phyloP scores from a whole-genome alignment of 1,140 invertebrate genomes.

The Belonocnema kinseyi region DNA sequence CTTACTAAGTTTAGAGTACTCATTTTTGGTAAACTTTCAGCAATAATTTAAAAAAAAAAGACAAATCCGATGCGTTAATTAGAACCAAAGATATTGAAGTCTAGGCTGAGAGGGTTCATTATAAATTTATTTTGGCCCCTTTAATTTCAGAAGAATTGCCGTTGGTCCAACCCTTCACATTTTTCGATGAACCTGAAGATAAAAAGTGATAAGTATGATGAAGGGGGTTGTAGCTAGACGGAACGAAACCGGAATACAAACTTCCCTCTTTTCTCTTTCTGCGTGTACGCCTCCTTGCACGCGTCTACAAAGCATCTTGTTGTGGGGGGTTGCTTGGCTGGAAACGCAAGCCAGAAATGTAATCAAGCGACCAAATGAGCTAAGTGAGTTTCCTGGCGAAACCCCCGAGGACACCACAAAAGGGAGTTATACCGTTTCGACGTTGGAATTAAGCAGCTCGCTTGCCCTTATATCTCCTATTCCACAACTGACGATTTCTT shows the following conservation, averaged over 20 bases:
- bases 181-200: neutral
- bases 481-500: neutral
- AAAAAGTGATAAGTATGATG: neutral
- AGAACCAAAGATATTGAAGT: too few species aligned
- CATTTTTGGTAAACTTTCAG: too few species aligned
- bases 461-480: neutral
- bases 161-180: neutral
- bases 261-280: constrained; percentile 9
- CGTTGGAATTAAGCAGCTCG: neutral
- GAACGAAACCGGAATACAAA: neutral
- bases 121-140: too few species aligned
- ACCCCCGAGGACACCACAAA: constrained; percentile 22
- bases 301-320: constrained; percentile 25
- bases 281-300: constrained; percentile 24
- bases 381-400: constrained; percentile 22
- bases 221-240: neutral
- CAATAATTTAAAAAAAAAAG: too few species aligned
- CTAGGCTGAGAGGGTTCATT: too few species aligned
- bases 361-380: constrained; percentile 25
- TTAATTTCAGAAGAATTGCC: too few species aligned
- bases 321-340: constrained; percentile 10
- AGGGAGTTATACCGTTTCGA: constrained; percentile 7
- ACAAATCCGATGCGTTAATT: too few species aligned
- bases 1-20: too few species aligned
- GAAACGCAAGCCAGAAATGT: constrained; percentile 27